Conservation (phyloP, 2,113 vertebrate genomes). For the Scatophagus argus region DNA sequence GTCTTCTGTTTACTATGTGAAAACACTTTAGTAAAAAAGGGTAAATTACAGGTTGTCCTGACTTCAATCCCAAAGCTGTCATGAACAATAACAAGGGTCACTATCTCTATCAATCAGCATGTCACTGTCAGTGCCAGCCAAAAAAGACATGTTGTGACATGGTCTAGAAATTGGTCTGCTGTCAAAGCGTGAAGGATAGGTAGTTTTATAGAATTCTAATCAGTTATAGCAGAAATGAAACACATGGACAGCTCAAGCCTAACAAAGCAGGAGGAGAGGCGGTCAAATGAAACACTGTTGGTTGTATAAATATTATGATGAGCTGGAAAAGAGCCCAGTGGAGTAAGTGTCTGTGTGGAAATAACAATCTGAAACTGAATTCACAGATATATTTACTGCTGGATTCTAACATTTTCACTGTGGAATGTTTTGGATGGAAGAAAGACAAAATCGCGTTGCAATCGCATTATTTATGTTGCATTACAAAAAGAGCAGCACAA, state of each 20-base stretch:
- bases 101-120: slow-evolving; percentile 3
- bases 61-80: neutral
- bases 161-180: slow-evolving; percentile 14
- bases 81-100: neutral
- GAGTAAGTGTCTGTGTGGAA: neutral
- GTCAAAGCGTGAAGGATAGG: slow-evolving; percentile 23
- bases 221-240: slow-evolving; percentile 31
- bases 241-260: neutral
- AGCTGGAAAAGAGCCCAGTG: neutral
- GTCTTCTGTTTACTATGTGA: neutral
- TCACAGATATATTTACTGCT: too few relatives aligned
- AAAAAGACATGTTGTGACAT: neutral
- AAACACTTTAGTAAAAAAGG: neutral
- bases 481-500: neutral
- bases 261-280: neutral
- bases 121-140: slow-evolving; percentile 11
- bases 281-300: neutral
- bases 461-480: too few relatives aligned
- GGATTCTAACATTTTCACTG: neutral
- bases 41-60: slow-evolving; percentile 1
- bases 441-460: too few relatives aligned
- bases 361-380: neutral
- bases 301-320: neutral
- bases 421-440: too few relatives aligned
- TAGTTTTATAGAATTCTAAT: slow-evolving; percentile 15